A percentile compares a stretch with the other conserved stretches of the same genome.
These are phyloP conservation scores for Narcine bancroftii DNA, from an alignment of 2,113 vertebrate species.

Conservation along the genomic window DNA sequence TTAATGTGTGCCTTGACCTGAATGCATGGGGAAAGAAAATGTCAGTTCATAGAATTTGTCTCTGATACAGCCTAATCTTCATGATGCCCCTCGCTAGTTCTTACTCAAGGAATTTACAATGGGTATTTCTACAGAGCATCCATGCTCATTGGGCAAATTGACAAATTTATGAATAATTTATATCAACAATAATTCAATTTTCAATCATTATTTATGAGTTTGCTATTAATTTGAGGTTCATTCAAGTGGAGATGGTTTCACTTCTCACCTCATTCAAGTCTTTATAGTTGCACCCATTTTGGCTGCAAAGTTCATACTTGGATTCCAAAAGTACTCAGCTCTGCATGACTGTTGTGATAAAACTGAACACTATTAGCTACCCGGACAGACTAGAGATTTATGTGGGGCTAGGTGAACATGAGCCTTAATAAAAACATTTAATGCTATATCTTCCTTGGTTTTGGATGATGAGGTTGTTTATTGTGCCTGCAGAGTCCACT, in stretches of 20 bases:
- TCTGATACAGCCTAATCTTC: too few relatives aligned
- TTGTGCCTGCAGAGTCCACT: conserved; percentile 51
- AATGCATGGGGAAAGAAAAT: too few relatives aligned
- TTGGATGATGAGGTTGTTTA: background rate
- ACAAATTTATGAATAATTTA: too few relatives aligned
- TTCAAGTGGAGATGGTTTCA: background rate
- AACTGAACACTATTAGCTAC: background rate
- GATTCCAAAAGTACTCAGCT: background rate
- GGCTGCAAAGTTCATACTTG: background rate
- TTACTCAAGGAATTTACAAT: background rate
- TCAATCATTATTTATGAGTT: too few relatives aligned
- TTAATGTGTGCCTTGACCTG: too few relatives aligned
- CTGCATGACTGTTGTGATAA: background rate
- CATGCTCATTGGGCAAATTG: too few relatives aligned
- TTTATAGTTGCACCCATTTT: background rate
- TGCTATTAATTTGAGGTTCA: background rate
- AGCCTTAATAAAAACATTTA: background rate
- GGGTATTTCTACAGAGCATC: background rate
- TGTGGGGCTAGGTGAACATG: background rate
- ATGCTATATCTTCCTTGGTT: background rate
- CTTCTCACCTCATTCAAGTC: background rate
- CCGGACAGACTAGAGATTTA: background rate
- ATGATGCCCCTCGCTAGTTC: too few relatives aligned
- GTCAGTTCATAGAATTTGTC: too few relatives aligned
- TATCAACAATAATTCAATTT: background rate